Evolutionary conservation across 2,797 vertebrate species (phyloP), one percentile per base, ranked within the genome.

Genomic region (Philypnodon macrostomus): DNA sequence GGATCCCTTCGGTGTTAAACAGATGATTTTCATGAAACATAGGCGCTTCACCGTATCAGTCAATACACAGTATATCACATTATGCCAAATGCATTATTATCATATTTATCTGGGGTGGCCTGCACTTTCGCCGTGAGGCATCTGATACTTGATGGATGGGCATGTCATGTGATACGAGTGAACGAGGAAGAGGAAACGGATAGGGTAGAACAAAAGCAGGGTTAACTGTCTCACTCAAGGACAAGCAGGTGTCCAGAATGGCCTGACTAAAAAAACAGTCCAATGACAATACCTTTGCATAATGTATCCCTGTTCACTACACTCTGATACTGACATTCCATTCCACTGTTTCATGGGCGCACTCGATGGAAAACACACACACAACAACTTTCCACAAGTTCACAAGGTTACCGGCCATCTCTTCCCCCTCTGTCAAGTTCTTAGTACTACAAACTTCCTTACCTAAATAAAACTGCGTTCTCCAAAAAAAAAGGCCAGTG

Each of bases 341-440:
- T 46, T 77, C 61, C 49, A 41, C 29, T 63, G 60, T 50, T 70
- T 54, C 70, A 61, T 18, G 67, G 44, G 31, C 42, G 77, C 75
- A 73, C 74, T 60, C 67, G 79, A 79, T 77, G 80, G 73, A 85
- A 88, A 87, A 86, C 73, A 67, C 75, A 67, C n/a, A 57, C 73
- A 17, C 68, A n/a, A 53, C 67, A 48, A 58, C 75, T 88, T 85
- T 86, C 80, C 75, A 73, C 75, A 77, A 86, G 94, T 95, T 97
- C 93, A 94, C 92, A 87, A 94, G 94, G 94, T 96, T 89, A 90
- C 78, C 75, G 80, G 75, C 91, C 92, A 94, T 86, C 80, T 92
- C 92, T 95, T 96, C 93, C 95, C 93, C 89, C 80, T 84, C 72
- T 60, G 81, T 30, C 41, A 17, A 90, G 86, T 83, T 75, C 76